These are phyloP conservation scores for Saccopteryx bilineata DNA, from an alignment of 2,113 vertebrate species.

Conservation along the genomic window DNA sequence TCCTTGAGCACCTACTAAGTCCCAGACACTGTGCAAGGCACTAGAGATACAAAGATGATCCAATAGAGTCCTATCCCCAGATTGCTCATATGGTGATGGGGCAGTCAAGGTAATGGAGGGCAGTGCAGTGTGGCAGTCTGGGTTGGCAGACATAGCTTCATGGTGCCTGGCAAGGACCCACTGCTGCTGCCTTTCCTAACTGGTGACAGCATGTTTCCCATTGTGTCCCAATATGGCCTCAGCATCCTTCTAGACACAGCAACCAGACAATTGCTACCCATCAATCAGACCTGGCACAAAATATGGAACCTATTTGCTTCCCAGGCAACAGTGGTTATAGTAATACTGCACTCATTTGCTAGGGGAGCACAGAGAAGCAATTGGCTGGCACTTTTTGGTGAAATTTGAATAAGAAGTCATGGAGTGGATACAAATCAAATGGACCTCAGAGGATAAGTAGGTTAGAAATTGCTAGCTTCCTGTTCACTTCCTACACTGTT, in stretches of 20 bases:
- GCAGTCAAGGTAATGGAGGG: rapidly evolving
- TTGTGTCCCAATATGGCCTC: neutral
- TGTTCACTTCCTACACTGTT: neutral
- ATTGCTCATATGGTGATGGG: neutral
- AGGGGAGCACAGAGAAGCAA: neutral
- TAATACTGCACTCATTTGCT: neutral
- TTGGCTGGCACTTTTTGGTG: neutral
- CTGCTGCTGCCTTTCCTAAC: neutral
- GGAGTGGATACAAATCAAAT: neutral
- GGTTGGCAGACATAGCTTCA: neutral
- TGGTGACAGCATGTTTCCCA: neutral
- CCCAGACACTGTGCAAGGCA: neutral
- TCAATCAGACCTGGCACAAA: neutral
- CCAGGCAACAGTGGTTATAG: neutral
- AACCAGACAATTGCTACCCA: neutral
- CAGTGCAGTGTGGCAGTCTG: neutral
- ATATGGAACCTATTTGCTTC: neutral
- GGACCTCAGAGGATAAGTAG: neutral
- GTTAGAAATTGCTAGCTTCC: neutral
- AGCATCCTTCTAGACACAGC: neutral
- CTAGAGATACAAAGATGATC: neutral
- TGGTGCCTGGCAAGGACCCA: neutral
- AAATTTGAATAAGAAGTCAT: slow-evolving; percentile 29
- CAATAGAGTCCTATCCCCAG: neutral
- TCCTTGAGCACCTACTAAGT: slow-evolving; percentile 7